Base-by-base conservation (phyloP, 2,113 vertebrate species). In the Tursiops truncatus region DNA sequence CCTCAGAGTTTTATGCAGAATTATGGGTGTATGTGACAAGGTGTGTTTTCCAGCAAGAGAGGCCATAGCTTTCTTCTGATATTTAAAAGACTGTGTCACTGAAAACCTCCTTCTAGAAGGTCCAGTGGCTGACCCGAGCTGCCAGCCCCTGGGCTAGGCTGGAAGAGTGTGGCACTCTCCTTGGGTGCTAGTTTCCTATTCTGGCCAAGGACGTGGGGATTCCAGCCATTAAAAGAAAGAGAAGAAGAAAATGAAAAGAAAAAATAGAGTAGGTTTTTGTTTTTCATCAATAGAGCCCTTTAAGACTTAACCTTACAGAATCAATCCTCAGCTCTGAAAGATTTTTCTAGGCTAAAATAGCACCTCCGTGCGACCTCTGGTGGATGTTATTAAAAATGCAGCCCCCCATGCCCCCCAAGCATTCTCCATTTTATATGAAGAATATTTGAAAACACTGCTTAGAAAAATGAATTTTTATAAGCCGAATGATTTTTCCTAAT, bases 391-490 rank as follows among this genome's bases (percentile, higher is more conserved):
- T 31, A 82, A 58, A 93, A 53, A 91, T 77, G 65, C 76, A 91
- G 21, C 38, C 15, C 33, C 44, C 44, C 17, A 85, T 58, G 65
- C 38, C 50, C 26, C 38, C 18, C 36, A 90, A 62, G 12, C 3
- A 67, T 56, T 91, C 36, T 86, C 41, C 12, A 23, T 74, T 87
- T 93, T 41, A 33, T 13, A 44, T 18, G 47, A 95, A 17, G 31
- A 6, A 44, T 74, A 83, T 56, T 95, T 79, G 21, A 58, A 81
- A 89, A 81, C 11, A 28, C 47, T 60, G 28, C 80, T 71, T 91
- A 81, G 25, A 82, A 92, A 96, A 94, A 92, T 31, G 0, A 79
- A 53, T 47, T 70, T 93, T 96, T 86, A 65, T 91, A 76, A 92
- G 56, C 41, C 20, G 8, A 85, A 62, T 67, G 6, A 91, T 68